Base-by-base conservation (phyloP, 2,113 vertebrate genomes). In the Dolichallabes microphthalmus region DNA sequence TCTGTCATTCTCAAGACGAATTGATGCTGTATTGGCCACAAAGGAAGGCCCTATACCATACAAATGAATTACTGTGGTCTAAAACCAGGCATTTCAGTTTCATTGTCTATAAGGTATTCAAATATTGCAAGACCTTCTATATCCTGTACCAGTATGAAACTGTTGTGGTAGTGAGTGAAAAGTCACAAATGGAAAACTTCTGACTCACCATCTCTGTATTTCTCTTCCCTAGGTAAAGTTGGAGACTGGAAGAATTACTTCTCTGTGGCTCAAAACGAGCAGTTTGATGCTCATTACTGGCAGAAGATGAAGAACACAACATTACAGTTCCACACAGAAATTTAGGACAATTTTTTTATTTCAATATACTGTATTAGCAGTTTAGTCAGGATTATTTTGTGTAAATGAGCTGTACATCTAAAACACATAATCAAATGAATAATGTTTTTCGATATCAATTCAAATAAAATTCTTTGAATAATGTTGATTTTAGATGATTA, bases 211-310 rank as follows among this genome's bases (percentile, higher is more conserved):
- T 84, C 4, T 86, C 39, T 57, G 9, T 57, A 14, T 79, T 30
- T 85, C 73, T 45, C 15, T 52, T 52, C 4, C 32, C 0, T 55
- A 94, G 92, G 89, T 64, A 95, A 94, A 88, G 93, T 94, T 52
- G 91, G 83, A 20, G 86, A 94, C 82, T 89, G 86, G 92, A 94
- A 93, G 32, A 88, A 63, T 20, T 88, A 83, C 6, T 94, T 94
- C 91, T 94, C 92, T 20, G 91, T 93, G 32, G 81, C 90, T 63
- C 93, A 94, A 88, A 91, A 88, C 78, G 90, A 94, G 68, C 39
- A 71, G 45, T 94, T 94, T 91, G 92, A 93, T 74, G 86, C 92
- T 87, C 86, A 92, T 83, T 94, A 92, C 82, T 85, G 90, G 90
- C 66, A 86, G 39, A 93, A 92, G 75, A 93, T 94, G 92, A 93